Conservation (phyloP, 2,797 vertebrate genomes). For the Sorex maritimensis region DNA sequence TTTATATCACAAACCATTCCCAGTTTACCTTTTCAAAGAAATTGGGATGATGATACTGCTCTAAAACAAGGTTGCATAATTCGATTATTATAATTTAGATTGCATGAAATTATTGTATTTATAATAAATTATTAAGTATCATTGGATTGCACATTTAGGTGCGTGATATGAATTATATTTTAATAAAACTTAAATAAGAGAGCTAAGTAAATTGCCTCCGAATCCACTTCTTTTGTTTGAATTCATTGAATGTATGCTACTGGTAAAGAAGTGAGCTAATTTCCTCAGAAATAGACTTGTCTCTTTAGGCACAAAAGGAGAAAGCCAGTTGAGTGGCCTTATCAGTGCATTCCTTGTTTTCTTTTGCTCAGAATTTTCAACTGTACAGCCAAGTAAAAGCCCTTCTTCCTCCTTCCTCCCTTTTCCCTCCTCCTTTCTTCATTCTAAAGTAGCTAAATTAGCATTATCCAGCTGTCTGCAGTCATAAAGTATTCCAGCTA, state of each 20-base stretch:
- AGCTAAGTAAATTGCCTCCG: neutral
- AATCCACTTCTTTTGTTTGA: neutral
- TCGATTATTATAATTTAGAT: neutral
- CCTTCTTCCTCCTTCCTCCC: neutral
- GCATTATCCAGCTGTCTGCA: constrained; percentile 64
- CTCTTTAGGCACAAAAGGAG: neutral
- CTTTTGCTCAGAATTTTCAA: constrained; percentile 41
- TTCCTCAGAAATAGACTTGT: neutral
- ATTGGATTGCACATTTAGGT: neutral
- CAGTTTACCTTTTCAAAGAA: constrained; percentile 12
- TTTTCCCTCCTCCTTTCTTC: neutral
- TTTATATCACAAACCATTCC: neutral
- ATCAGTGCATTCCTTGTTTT: neutral
- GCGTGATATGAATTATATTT: neutral
- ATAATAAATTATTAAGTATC: neutral
- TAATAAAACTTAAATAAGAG: neutral
- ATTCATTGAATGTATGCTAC: neutral
- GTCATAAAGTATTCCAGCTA: constrained; percentile 44
- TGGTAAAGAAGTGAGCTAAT: no score
- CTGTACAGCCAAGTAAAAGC: constrained; percentile 20
- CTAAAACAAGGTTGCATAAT: neutral
- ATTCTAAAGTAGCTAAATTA: constrained; percentile 59
- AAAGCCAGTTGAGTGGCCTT: neutral
- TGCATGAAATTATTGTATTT: no score
- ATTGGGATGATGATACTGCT: constrained; percentile 2